Percentiles rank a stretch among this genome's conserved stretches.
phyloP scores from a whole-genome alignment of 2,888 invertebrate species.

The Latheticus oryzae region DNA sequence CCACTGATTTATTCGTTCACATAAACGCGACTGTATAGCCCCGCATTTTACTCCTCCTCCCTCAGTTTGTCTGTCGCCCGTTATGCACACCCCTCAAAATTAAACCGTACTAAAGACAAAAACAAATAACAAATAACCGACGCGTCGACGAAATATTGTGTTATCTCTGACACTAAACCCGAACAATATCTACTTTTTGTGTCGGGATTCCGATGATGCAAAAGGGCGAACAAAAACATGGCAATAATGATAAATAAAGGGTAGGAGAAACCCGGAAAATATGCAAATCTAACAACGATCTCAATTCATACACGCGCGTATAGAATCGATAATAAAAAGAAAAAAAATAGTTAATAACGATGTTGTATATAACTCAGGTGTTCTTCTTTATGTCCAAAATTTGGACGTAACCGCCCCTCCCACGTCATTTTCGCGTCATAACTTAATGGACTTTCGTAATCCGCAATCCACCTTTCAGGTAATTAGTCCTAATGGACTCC shows the following conservation, averaged over 20 bases:
- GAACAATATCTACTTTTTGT: conserved; percentile 35
- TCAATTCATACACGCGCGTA: no score
- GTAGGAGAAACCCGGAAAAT: conserved; percentile 1
- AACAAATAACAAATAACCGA: conserved; percentile 40
- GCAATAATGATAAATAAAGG: conserved; percentile 9
- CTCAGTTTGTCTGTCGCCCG: conserved; percentile 21
- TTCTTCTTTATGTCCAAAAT: no score
- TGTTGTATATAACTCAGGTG: no score
- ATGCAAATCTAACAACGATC: neutral
- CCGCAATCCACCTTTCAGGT: conserved; percentile 26
- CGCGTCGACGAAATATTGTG: conserved; percentile 32
- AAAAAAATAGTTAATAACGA: no score
- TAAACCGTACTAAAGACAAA: conserved; percentile 38
- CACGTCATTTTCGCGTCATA: conserved; percentile 26
- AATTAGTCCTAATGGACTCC: conserved; percentile 34
- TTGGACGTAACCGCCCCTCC: conserved; percentile 4
- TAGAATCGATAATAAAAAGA: no score
- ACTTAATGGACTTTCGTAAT: conserved; percentile 30
- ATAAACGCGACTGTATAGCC: conserved; percentile 61
- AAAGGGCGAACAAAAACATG: conserved; percentile 20
- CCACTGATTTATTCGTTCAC: conserved; percentile 67
- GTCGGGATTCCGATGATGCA: conserved; percentile 11
- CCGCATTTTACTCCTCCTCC: conserved; percentile 38
- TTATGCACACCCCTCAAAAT: conserved; percentile 32
- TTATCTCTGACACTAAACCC: conserved; percentile 27